phyloP scores from a whole-genome alignment of 2,113 vertebrate genomes.

The Carollia perspicillata region DNA sequence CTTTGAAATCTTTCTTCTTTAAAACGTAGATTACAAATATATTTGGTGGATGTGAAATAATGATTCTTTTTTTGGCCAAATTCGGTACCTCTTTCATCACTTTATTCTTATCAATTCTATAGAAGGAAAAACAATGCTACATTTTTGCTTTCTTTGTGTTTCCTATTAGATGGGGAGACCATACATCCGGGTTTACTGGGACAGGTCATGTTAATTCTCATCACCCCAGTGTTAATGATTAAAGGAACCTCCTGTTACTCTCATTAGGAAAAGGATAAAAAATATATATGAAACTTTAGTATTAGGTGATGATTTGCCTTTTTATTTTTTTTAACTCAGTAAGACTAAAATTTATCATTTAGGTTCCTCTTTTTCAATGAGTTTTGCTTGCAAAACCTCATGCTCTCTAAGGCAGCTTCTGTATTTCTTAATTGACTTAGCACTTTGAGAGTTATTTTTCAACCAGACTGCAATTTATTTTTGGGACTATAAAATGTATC shows the following conservation, averaged over 20 bases:
- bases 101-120: not conserved
- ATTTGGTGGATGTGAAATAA: not conserved
- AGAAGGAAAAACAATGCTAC: not conserved
- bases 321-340: not conserved
- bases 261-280: not conserved
- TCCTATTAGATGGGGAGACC: not conserved
- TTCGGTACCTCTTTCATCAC: not conserved
- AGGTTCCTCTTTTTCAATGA: conserved; percentile 4
- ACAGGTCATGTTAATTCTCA: not conserved
- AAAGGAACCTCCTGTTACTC: not conserved
- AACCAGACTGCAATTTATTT: conserved; percentile 74
- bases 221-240: not conserved
- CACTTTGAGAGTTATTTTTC: conserved; percentile 61
- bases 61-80: not conserved
- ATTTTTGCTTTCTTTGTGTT: not conserved
- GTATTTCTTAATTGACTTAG: conserved; percentile 74
- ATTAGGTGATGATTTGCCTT: not conserved
- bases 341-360: not conserved
- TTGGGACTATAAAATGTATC: conserved; percentile 72
- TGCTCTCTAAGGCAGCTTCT: conserved; percentile 58
- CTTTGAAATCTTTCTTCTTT: not conserved
- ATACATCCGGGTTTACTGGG: not conserved
- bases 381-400: conserved; percentile 65
- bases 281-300: not conserved
- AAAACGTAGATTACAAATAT: not conserved